Evolutionary conservation across 1,140 invertebrate genomes (phyloP).

Genomic region (Bombus picipes): DNA sequence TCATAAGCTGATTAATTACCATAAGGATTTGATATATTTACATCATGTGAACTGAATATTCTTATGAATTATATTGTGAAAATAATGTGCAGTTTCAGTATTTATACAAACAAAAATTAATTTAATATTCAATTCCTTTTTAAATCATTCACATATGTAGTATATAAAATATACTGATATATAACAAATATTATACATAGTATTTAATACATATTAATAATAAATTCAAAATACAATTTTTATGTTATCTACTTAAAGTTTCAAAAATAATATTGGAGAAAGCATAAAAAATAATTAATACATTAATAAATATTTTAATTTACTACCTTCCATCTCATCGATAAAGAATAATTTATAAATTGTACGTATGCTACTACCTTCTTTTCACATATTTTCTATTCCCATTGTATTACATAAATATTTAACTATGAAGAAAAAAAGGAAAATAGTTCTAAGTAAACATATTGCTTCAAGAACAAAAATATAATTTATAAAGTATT

Average conservation of each 20-base stretch:
- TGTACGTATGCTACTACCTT: not conserved
- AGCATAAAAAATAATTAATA: not conserved
- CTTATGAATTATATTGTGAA: not conserved
- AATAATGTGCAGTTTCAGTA: not conserved
- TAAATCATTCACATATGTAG: not conserved
- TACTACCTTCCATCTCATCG: not conserved
- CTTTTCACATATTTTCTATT: not conserved
- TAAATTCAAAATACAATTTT: not conserved
- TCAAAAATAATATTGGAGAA: not conserved
- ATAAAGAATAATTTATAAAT: not conserved
- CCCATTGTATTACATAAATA: not conserved
- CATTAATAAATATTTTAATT: not conserved
- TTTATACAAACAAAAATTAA: not conserved
- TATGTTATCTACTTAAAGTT: not conserved
- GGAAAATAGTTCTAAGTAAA: not conserved
- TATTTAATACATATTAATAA: not conserved
- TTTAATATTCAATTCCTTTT: not conserved
- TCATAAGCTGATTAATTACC: not conserved
- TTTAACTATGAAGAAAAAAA: not conserved
- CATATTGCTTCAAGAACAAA: not conserved
- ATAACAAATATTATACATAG: not conserved
- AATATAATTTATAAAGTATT: not conserved
- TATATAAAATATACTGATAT: not conserved
- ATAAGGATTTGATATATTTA: slow-evolving; percentile 1
- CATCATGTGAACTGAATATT: not conserved